Conservation (phyloP, 1,140 invertebrate species). For the Heliconius hermathena region DNA sequence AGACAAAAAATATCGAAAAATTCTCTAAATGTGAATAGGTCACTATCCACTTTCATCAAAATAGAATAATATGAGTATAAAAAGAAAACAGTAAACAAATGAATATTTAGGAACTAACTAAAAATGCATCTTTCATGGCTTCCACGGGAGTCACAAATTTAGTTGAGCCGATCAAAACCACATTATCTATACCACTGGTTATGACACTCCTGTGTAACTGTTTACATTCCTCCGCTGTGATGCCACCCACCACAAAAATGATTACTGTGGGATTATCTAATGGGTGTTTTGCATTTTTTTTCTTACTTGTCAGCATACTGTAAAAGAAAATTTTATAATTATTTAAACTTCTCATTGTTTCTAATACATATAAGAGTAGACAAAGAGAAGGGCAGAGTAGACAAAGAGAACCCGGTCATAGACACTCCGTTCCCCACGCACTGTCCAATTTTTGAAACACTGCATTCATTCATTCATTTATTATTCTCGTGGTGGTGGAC, state of each 20-base stretch:
- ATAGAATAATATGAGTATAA: not conserved
- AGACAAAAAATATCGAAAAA: no score
- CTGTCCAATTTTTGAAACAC: no score
- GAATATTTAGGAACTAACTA: constrained; percentile 42
- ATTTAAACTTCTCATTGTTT: no score
- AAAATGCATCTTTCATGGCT: constrained; percentile 61
- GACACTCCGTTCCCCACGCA: no score
- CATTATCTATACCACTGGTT: constrained; percentile 75
- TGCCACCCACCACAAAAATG: constrained; percentile 83
- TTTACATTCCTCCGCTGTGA: constrained; percentile 83
- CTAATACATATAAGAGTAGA: no score
- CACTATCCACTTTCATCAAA: no score
- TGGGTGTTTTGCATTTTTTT: constrained; percentile 75
- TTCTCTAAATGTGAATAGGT: no score
- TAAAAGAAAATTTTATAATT: constrained; percentile 27
- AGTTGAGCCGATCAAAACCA: constrained; percentile 71
- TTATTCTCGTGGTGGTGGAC: no score
- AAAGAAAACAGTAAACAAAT: constrained; percentile 12
- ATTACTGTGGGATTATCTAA: constrained; percentile 83
- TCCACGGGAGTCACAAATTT: constrained; percentile 69
- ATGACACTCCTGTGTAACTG: constrained; percentile 72
- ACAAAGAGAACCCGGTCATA: no score
- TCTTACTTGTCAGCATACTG: constrained; percentile 73
- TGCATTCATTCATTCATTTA: no score
- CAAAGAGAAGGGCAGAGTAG: no score